Evolutionary conservation across 2,888 invertebrate species (phyloP).

Genomic region (Sarcophaga rosellei): DNA sequence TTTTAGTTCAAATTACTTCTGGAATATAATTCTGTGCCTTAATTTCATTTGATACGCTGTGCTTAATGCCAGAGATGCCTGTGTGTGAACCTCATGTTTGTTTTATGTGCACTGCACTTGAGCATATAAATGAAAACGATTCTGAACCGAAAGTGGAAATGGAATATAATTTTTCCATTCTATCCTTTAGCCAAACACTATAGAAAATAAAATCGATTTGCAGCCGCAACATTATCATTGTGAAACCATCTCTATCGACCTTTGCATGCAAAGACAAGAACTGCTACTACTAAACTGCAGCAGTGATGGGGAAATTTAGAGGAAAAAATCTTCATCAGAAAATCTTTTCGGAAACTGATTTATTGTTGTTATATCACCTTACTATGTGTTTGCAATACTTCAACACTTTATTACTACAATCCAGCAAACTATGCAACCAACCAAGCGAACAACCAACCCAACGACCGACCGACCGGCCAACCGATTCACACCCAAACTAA

Average conservation of each 20-base stretch:
- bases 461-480: not conserved
- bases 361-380: conserved; percentile 66
- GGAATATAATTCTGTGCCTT: not conserved
- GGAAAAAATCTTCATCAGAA: conserved; percentile 36
- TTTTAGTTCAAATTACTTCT: too few relatives aligned
- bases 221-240: conserved; percentile 66
- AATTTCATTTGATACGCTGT: not conserved
- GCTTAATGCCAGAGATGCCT: not conserved
- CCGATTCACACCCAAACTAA: not conserved
- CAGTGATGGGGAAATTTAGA: not conserved
- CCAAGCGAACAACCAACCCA: not conserved
- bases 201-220: conserved; percentile 63
- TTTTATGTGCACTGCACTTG: not conserved
- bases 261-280: conserved; percentile 22
- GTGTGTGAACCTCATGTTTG: not conserved
- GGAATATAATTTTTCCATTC: conserved; percentile 30
- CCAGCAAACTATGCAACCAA: conserved; percentile 21
- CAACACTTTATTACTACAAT: conserved; percentile 66
- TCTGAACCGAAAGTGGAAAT: not conserved
- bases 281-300: not conserved
- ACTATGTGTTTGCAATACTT: conserved; percentile 67
- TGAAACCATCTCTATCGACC: conserved; percentile 58
- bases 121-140: not conserved
- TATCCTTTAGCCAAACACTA: conserved; percentile 43
- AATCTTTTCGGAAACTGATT: conserved; percentile 65